Percentiles rank a stretch among this genome's conserved stretches.
Evolutionary conservation across 2,888 invertebrate species (phyloP).

Genomic region (Rotaria socialis): DNA sequence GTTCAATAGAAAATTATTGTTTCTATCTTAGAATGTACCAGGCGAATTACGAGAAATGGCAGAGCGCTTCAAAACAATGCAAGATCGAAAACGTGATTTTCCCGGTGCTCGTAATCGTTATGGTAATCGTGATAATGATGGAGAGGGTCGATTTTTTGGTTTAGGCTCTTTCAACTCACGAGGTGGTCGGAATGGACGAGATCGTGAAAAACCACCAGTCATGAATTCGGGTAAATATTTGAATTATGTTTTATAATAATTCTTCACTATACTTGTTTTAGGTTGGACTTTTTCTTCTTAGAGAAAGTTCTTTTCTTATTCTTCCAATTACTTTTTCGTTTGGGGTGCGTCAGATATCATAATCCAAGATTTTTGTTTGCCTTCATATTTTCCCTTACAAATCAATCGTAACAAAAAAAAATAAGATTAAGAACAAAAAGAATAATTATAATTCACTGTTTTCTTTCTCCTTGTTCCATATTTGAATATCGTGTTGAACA

Average conservation of each 20-base stretch:
- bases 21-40: conserved; percentile 35
- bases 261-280: background rate
- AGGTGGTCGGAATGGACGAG: background rate
- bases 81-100: conserved; percentile 36
- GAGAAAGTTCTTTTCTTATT: background rate
- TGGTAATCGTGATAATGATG: background rate
- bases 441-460: background rate
- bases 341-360: background rate
- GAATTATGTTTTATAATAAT: background rate
- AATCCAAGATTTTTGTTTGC: background rate
- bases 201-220: background rate
- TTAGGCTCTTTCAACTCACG: background rate
- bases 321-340: background rate
- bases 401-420: background rate
- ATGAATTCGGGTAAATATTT: background rate
- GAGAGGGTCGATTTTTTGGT: conserved; percentile 36
- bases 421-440: background rate
- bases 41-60: conserved; percentile 40
- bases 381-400: background rate
- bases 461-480: background rate
- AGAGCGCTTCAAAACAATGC: conserved; percentile 22
- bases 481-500: background rate
- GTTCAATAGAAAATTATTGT: background rate
- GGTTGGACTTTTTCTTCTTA: background rate
- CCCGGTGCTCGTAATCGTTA: conserved; percentile 18